phyloP scores from a whole-genome alignment of 1,140 invertebrate species.

The Druon quercuslanigerum region DNA sequence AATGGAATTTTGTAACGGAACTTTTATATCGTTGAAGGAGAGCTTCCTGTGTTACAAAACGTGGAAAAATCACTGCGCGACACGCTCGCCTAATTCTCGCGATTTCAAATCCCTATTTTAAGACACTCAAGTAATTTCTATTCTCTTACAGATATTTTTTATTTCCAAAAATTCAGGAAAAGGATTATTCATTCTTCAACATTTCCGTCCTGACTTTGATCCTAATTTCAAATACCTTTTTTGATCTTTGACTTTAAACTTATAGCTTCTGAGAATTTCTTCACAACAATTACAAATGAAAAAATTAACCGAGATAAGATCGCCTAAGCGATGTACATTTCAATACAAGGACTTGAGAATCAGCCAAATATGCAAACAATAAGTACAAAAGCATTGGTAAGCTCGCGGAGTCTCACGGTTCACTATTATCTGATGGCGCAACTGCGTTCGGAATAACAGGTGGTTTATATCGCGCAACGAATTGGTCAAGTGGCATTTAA shows the following conservation, averaged over 20 bases:
- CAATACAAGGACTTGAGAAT: constrained; percentile 14
- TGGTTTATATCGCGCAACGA: constrained; percentile 46
- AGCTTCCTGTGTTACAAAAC: constrained; percentile 30
- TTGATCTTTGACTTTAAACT: no score
- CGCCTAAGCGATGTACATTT: constrained; percentile 15
- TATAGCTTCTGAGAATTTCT: no score
- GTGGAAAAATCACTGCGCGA: constrained; percentile 27
- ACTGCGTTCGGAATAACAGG: constrained; percentile 23
- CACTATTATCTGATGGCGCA: constrained; percentile 23
- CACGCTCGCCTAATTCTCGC: constrained; percentile 17
- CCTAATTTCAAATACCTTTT: no score
- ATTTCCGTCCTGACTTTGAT: no score
- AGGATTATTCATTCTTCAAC: no score
- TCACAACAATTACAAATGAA: constrained; percentile 4
- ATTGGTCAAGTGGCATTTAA: constrained; percentile 58
- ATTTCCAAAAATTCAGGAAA: no score
- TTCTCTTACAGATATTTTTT: no score
- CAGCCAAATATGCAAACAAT: constrained; percentile 29
- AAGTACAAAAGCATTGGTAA: constrained; percentile 22
- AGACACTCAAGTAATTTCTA: no score
- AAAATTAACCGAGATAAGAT: constrained; percentile 6
- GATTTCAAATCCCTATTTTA: not conserved
- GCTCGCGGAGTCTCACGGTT: constrained; percentile 24
- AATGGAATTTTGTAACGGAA: constrained; percentile 55
- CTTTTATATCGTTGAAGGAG: constrained; percentile 30